phyloP scores from a whole-genome alignment of 2,113 vertebrate species.

The Sus scrofa region DNA sequence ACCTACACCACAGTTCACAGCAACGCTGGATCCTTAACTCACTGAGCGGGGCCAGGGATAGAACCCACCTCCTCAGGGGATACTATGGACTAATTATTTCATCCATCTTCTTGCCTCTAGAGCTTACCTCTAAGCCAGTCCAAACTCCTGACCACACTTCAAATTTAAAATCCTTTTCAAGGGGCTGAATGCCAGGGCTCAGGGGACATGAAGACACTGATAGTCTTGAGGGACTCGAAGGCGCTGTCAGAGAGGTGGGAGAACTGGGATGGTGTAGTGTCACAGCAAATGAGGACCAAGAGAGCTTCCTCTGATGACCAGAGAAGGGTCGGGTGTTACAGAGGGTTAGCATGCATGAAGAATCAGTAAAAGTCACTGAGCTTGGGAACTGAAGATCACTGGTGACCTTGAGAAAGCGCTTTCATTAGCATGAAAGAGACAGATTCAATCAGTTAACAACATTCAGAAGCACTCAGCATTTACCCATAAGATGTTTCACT shows the following conservation, averaged over 20 bases:
- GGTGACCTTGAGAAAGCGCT: conserved; percentile 42
- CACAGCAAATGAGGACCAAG: background rate
- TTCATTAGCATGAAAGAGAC: background rate
- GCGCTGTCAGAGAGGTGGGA: background rate
- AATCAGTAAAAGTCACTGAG: background rate
- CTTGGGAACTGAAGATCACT: background rate
- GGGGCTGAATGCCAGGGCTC: background rate
- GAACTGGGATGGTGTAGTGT: background rate
- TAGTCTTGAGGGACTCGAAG: background rate
- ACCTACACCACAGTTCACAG: no score
- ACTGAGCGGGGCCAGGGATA: no score
- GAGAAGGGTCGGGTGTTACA: background rate
- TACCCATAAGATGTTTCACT: background rate
- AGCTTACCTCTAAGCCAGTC: background rate
- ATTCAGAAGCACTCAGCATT: conserved; percentile 34
- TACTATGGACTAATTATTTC: background rate
- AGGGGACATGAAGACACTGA: background rate
- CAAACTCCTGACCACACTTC: background rate
- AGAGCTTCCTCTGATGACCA: background rate
- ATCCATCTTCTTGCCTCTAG: conserved; percentile 19
- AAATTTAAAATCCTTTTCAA: conserved; percentile 8
- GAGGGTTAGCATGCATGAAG: background rate
- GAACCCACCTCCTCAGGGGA: no score
- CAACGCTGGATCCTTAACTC: no score
- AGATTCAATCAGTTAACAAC: conserved; percentile 47